Percentiles rank a stretch among this genome's conserved stretches.
phyloP scores from a whole-genome alignment of 2,888 invertebrate species.

The Ormyrus nitidulus region DNA sequence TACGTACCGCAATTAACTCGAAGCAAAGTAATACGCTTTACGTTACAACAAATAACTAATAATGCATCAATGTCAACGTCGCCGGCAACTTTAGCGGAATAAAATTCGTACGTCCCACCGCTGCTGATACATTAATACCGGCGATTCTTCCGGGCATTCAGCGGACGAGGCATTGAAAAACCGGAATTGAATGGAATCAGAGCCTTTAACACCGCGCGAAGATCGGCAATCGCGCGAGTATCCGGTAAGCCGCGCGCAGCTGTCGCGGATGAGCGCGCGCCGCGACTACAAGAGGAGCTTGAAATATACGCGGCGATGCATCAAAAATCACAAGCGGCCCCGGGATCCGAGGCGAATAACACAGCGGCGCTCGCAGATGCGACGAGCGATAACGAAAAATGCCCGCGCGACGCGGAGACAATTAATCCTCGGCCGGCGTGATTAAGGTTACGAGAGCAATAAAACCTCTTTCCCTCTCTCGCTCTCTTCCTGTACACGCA shows the following conservation, averaged over 20 bases:
- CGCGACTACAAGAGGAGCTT: background rate
- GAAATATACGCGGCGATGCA: constrained; percentile 17
- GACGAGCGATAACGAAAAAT: constrained; percentile 15
- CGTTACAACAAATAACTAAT: too few species aligned
- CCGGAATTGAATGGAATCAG: constrained; percentile 60
- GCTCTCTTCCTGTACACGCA: constrained; percentile 7
- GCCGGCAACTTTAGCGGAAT: too few species aligned
- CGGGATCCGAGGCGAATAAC: background rate
- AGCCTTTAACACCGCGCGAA: background rate
- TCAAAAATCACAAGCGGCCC: background rate
- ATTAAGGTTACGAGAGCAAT: constrained; percentile 18
- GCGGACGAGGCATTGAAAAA: constrained; percentile 50
- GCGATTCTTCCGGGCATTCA: background rate
- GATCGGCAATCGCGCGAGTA: constrained; percentile 41
- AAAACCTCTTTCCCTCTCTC: background rate
- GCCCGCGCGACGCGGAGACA: background rate
- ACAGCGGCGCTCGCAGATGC: constrained; percentile 24
- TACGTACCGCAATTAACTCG: too few species aligned
- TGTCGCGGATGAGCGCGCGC: background rate
- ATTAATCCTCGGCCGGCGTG: constrained; percentile 22
- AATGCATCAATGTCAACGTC: too few species aligned
- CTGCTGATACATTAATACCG: background rate
- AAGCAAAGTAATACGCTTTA: too few species aligned
- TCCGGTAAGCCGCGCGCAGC: too few species aligned
- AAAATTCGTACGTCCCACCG: too few species aligned